These are phyloP conservation scores for Plestiodon gilberti DNA, from an alignment of 2,113 vertebrate species.

Conservation along the genomic window DNA sequence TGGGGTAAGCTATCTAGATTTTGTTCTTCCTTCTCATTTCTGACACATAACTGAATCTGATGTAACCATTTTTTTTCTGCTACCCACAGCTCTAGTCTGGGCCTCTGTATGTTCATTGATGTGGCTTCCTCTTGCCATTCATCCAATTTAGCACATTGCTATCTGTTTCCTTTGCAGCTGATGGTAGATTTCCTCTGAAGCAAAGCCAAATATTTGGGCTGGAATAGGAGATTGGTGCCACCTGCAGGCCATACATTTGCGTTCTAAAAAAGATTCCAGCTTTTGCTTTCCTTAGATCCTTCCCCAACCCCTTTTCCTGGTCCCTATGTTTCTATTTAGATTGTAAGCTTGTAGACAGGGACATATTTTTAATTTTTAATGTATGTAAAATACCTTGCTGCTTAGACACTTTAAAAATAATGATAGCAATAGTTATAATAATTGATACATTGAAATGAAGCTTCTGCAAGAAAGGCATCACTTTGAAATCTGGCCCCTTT, in stretches of 20 bases:
- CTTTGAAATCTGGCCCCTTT: neutral
- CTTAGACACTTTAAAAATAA: no score
- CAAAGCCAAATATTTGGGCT: neutral
- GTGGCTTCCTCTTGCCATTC: neutral
- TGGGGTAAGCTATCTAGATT: neutral
- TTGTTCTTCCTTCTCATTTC: neutral
- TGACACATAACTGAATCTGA: neutral
- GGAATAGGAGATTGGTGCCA: neutral
- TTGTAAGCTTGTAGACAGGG: no score
- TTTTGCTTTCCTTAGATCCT: neutral
- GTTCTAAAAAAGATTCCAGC: no score
- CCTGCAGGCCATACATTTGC: neutral
- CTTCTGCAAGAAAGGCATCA: neutral
- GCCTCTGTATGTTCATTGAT: neutral
- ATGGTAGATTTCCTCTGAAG: neutral
- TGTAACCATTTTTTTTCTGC: neutral
- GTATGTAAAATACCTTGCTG: no score
- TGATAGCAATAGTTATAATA: no score
- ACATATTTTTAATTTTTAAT: no score
- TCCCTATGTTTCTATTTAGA: neutral
- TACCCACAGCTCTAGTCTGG: neutral
- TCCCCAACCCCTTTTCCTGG: no score
- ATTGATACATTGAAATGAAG: neutral
- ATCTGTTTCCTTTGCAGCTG: neutral
- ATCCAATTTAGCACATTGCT: neutral